A percentile compares a stretch with the other conserved stretches of the same genome.
phyloP scores from a whole-genome alignment of 2,797 vertebrate genomes.

The Phataginus tetradactyla region DNA sequence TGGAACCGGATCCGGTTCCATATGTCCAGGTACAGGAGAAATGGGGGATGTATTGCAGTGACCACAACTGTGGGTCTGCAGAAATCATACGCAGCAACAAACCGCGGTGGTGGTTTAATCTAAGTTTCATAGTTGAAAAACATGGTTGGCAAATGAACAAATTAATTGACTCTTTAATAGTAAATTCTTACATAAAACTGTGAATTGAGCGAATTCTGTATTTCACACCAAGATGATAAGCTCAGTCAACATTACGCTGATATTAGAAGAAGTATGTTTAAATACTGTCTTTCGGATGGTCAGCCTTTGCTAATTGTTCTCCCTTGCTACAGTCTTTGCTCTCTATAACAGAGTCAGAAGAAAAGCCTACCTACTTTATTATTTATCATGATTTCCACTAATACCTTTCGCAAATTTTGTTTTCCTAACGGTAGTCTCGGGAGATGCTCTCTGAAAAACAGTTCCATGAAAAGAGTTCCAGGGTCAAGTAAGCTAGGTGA shows the following conservation, averaged over 20 bases:
- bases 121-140: not conserved
- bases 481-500: not conserved
- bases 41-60: not conserved
- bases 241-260: constrained; percentile 22
- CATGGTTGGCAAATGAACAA: not conserved
- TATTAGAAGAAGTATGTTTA: not conserved
- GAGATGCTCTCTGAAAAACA: not conserved
- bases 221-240: not conserved
- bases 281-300: not conserved
- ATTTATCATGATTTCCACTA: not conserved
- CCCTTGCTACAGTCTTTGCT: not conserved
- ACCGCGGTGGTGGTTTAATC: not conserved
- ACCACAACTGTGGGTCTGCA: not conserved
- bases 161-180: not conserved
- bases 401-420: constrained; percentile 10
- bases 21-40: not conserved
- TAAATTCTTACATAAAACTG: not conserved
- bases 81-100: not conserved
- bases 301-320: not conserved
- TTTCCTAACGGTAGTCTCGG: constrained; percentile 9
- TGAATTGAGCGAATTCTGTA: constrained; percentile 1
- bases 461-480: not conserved
- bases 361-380: not conserved
- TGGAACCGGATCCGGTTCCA: not conserved
- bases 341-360: not conserved